Percentiles rank a stretch among this genome's conserved stretches.
Evolutionary conservation across 2,113 vertebrate genomes (phyloP).

Genomic region (Ploceus nigricollis): DNA sequence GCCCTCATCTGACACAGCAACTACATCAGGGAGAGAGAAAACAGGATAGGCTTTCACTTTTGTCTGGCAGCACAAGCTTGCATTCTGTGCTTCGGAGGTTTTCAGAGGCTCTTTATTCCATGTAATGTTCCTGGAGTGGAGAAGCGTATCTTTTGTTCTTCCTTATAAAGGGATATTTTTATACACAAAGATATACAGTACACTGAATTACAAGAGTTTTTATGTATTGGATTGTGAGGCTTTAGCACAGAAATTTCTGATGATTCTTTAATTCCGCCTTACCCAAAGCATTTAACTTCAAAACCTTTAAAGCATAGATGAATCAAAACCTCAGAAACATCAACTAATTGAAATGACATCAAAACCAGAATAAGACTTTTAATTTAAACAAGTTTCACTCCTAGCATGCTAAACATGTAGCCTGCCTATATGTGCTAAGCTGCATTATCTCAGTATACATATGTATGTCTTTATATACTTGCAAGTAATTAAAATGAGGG

Average conservation of each 20-base stretch:
- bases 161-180: conserved; percentile 66
- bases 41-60: conserved; percentile 72
- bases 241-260: conserved; percentile 23
- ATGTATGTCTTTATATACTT: not conserved
- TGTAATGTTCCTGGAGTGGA: conserved; percentile 66
- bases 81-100: conserved; percentile 66
- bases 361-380: conserved; percentile 2
- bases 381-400: conserved; percentile 14
- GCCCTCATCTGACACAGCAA: conserved; percentile 66
- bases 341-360: conserved; percentile 5
- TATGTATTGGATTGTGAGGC: conserved; percentile 33
- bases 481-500: not conserved
- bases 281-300: conserved; percentile 20
- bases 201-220: conserved; percentile 48
- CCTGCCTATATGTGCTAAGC: not conserved
- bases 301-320: conserved; percentile 7
- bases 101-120: conserved; percentile 70
- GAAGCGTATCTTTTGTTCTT: conserved; percentile 69
- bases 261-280: not conserved
- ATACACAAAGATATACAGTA: conserved; percentile 65
- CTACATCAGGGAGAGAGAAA: conserved; percentile 63
- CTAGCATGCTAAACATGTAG: conserved; percentile 11
- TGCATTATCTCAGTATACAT: not conserved
- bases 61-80: conserved; percentile 69
- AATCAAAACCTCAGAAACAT: conserved; percentile 35